Evolutionary conservation across 2,888 invertebrate species (phyloP), one percentile per base, ranked within the genome.

Genomic region (Scaptodrosophila latifasciaeformis): DNA sequence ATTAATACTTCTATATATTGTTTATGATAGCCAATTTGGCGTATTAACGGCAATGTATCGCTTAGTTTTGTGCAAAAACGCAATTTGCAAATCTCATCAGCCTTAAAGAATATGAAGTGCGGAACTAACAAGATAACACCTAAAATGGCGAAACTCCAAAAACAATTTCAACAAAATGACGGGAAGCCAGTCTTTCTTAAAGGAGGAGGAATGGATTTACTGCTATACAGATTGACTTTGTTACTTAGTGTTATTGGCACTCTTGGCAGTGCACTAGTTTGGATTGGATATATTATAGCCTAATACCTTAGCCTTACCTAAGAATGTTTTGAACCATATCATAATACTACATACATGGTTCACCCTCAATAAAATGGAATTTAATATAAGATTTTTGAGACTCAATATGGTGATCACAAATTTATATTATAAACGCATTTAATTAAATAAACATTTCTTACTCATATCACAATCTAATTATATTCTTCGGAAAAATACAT

Each of bases 121-220:
- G 44, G 37, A 2, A 15, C 47, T 1, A 77, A 58, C 2, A 72
- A 72, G 27, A 2, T 72, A 1, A 10, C 70, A 1, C 54, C 63
- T 0, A 79, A 72, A 24, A 59, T 79, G 55, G 57, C 49, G 1
- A 68, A 62, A 18, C 10, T 81, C 1, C 84, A 84, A 43, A 78
- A 81, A 15, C 65, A 69, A 21, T 87, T 82, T 62, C 87, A 87
- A 65, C 77, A 82, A 44, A 67, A 82, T 2, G 88, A 89, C 75
- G 88, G 87, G 3, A 79, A 86, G 17, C 89, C 89, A 1, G 84
- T 89, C 1, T 88, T 87, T 66, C 72, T 89, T 10, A 89, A 89
- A 70, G 87, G 85, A 2, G 89, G 89, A 3, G 13, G 71, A 1
- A 50, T 72, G 18, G 89, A 89, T 66, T 87, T 84, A 57, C 44